phyloP scores from a whole-genome alignment of 2,113 vertebrate genomes.

The Oncorhynchus masou region DNA sequence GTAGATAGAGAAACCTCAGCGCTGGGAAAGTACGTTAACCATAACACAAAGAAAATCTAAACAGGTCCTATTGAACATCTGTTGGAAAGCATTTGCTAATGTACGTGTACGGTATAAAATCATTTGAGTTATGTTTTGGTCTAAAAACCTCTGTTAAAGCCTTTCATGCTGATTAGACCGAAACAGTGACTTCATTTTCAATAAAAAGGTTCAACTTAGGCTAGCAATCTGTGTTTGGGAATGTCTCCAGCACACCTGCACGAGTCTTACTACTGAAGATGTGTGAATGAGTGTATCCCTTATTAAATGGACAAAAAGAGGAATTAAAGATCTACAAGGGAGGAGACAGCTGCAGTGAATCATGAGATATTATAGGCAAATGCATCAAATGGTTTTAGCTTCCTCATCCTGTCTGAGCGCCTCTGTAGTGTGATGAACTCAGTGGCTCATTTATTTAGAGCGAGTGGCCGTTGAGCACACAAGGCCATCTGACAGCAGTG shows the following conservation, averaged over 20 bases:
- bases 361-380: background rate
- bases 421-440: background rate
- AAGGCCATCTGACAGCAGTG: too few relatives aligned
- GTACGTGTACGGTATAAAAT: background rate
- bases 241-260: background rate
- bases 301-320: background rate
- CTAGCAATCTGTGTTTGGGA: background rate
- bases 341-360: background rate
- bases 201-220: background rate
- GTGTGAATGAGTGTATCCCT: background rate
- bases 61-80: too few relatives aligned
- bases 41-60: background rate
- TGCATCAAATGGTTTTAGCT: background rate
- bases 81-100: background rate
- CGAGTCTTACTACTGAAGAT: background rate
- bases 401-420: background rate
- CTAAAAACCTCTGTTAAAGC: background rate
- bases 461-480: too few relatives aligned
- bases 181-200: too few relatives aligned
- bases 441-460: background rate
- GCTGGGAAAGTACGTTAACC: slow-evolving; percentile 1
- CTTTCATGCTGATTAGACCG: background rate
- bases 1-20: background rate
- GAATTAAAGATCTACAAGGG: background rate
- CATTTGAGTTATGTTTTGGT: background rate